phyloP scores from a whole-genome alignment of 2,888 invertebrate genomes.

The Zeuzera pyrina region DNA sequence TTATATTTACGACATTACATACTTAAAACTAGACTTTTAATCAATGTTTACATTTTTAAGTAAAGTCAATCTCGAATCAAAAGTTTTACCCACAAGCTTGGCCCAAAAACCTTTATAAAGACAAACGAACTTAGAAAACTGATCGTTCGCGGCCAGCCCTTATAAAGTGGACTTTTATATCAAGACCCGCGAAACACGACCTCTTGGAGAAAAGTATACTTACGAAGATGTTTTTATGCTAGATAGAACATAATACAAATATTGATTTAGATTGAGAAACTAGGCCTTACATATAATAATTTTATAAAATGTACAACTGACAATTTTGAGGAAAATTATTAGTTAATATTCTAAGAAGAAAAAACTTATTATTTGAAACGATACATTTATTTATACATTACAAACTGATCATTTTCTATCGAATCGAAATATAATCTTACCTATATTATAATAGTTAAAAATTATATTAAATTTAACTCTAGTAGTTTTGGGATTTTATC shows the following conservation, averaged over 20 bases:
- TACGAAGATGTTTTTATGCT: conserved; percentile 17
- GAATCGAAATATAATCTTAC: too few relatives aligned
- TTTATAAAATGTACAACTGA: neutral
- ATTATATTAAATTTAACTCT: too few relatives aligned
- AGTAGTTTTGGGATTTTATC: too few relatives aligned
- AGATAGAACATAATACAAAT: conserved; percentile 11
- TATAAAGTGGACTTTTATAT: conserved; percentile 62
- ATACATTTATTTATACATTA: too few relatives aligned
- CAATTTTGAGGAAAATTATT: too few relatives aligned
- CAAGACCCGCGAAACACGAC: conserved; percentile 49
- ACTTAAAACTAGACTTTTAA: neutral
- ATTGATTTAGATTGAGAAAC: too few relatives aligned
- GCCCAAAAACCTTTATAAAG: too few relatives aligned
- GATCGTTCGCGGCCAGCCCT: conserved; percentile 46
- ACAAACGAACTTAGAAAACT: conserved; percentile 39
- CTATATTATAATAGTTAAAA: too few relatives aligned
- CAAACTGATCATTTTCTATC: too few relatives aligned
- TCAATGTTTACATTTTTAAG: neutral
- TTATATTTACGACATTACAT: too few relatives aligned
- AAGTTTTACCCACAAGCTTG: neutral
- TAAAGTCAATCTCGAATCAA: neutral
- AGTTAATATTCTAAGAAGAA: too few relatives aligned
- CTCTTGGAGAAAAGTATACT: conserved; percentile 42
- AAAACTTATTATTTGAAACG: too few relatives aligned
- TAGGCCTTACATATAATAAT: neutral